These are phyloP conservation scores for Ophiodon elongatus DNA, from an alignment of 2,113 vertebrate species.

Conservation along the genomic window DNA sequence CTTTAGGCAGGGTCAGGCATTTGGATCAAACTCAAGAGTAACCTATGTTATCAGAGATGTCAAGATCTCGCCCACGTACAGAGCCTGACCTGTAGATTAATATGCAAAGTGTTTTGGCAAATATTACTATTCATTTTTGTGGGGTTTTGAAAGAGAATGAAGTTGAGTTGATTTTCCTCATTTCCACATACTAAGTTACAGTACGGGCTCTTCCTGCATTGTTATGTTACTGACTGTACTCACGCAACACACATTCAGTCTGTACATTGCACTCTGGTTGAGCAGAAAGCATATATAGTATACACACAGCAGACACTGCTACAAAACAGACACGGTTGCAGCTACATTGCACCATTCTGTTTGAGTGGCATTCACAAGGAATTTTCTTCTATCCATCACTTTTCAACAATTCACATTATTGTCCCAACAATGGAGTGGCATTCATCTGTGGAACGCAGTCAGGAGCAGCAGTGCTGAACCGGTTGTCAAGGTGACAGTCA, in stretches of 20 bases:
- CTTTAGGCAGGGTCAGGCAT: slow-evolving; percentile 49
- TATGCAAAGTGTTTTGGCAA: slow-evolving; percentile 4
- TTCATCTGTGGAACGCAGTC: slow-evolving; percentile 31
- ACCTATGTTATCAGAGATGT: slow-evolving; percentile 36
- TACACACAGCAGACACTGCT: background rate
- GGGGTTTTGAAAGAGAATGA: background rate
- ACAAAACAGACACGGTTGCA: slow-evolving; percentile 43
- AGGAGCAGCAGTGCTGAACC: slow-evolving; percentile 27
- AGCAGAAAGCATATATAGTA: background rate
- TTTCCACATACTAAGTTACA: background rate
- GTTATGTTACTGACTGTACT: background rate
- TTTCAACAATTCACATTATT: slow-evolving; percentile 51
- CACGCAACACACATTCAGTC: background rate
- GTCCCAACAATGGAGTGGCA: slow-evolving; percentile 24
- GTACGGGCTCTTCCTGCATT: background rate
- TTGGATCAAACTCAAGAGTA: slow-evolving; percentile 43
- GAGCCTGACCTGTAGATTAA: slow-evolving; percentile 4
- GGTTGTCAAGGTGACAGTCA: slow-evolving; percentile 34
- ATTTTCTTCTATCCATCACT: slow-evolving; percentile 38
- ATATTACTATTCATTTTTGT: slow-evolving; percentile 1
- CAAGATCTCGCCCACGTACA: slow-evolving; percentile 25
- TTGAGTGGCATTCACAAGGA: slow-evolving; percentile 30
- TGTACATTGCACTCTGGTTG: background rate
- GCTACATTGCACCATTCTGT: slow-evolving; percentile 49
- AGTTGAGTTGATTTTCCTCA: background rate